These are phyloP conservation scores for Dicerorhinus sumatrensis DNA, from an alignment of 2,113 vertebrate species.

Conservation along the genomic window DNA sequence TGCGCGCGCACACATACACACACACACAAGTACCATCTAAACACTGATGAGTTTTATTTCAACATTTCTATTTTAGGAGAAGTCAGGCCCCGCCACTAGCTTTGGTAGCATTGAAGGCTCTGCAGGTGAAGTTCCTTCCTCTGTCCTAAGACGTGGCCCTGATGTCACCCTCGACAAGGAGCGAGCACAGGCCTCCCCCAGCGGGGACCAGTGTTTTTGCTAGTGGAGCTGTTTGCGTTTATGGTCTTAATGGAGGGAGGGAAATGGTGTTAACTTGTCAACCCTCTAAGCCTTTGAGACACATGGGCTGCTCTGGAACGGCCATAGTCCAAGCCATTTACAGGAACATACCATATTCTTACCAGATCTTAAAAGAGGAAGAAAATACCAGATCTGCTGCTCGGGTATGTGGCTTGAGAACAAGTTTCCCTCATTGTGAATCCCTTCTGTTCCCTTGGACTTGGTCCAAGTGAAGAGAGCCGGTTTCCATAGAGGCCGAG, in stretches of 20 bases:
- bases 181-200: accelerated
- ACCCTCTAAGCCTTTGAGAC: background rate
- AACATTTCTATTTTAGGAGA: background rate
- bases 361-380: background rate
- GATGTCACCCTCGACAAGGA: background rate
- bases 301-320: accelerated
- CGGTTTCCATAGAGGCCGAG: accelerated
- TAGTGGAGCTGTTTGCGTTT: accelerated
- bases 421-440: too few relatives aligned
- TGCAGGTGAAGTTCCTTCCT: background rate
- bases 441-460: background rate
- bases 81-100: background rate
- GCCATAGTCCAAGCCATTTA: background rate
- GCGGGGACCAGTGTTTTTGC: accelerated
- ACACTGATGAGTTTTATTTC: background rate
- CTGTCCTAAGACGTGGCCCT: background rate
- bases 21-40: background rate
- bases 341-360: accelerated
- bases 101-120: background rate
- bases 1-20: background rate
- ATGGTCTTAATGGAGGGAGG: background rate
- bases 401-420: background rate
- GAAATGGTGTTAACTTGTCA: background rate
- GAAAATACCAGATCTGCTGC: background rate
- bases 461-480: background rate